Evolutionary conservation across 2,797 vertebrate genomes (phyloP), one percentile per base, ranked within the genome.

Genomic region (Periophthalmus magnuspinnatus): DNA sequence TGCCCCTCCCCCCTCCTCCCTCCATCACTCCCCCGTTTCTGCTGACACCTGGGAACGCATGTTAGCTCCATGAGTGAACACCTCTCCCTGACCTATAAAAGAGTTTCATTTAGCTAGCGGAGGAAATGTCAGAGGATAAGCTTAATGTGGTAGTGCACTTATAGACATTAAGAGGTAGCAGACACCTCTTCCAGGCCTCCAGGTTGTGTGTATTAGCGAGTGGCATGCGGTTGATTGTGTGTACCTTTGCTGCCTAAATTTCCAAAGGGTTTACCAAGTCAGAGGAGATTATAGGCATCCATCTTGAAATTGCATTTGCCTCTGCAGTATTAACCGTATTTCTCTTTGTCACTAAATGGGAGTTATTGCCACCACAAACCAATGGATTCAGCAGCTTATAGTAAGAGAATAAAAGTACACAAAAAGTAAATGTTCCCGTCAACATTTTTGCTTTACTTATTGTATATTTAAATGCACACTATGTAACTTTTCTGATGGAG

Each of bases 291-390:
- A 87, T 80, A 81, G 67, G 58, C 85, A 91, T 92, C 84, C 79
- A 81, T 92, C 90, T 89, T 87, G 71, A 68, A 82, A 89, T 87
- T 88, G 69, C 75, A 87, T 91, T 90, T 88, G 69, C 83, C 57
- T 41, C 22, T 5, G 38, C 61, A 5, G 81, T 86, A 89, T 91
- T 92, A 85, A 81, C 68, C 66, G 72, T 79, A 88, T 91, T 89
- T 74, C 72, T 91, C 80, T 88, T 72, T 71, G 81, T 82, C 82
- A 70, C 76, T 52, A 80, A 74, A 78, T 65, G 70, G 78, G 73
- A 84, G 78, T 77, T 85, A 84, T 82, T 79, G 72, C 77, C 76
- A 77, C 66, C 82, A 65, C 75, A 74, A 71, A 54, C 61, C 58
- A 8, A 33, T 36, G 17, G 68, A 36, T 54, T 54, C 2, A 61